Evolutionary conservation across 2,113 vertebrate species (phyloP).

Genomic region (Phalacrocorax brasilianus): DNA sequence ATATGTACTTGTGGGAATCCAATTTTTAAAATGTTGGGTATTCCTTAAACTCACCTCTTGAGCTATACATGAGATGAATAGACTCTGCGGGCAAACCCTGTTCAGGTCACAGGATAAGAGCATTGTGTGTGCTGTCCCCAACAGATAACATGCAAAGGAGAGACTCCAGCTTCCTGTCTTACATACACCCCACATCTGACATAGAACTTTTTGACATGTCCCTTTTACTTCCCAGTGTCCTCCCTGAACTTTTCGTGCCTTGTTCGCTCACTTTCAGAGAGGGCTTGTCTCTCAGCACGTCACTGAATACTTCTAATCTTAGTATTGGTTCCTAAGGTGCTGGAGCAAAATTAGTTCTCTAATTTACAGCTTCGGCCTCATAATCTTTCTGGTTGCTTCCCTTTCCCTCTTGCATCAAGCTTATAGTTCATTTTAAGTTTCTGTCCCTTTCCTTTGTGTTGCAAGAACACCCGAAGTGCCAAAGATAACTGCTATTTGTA

Average conservation of each 20-base stretch:
- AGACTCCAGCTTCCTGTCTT: not conserved
- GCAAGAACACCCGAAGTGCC: not conserved
- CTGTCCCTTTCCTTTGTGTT: not conserved
- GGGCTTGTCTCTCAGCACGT: not conserved
- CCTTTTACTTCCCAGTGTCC: not conserved
- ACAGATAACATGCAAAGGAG: not conserved
- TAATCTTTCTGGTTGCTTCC: not conserved
- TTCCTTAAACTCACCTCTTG: not conserved
- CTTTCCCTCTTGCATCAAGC: not conserved
- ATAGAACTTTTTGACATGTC: not conserved
- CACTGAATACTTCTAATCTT: not conserved
- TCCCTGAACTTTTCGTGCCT: not conserved
- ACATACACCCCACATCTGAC: not conserved
- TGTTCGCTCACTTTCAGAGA: not conserved
- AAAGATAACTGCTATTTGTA: not conserved
- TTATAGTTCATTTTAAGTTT: not conserved
- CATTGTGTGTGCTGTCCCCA: rapidly evolving
- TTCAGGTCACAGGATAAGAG: not conserved
- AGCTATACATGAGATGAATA: not conserved
- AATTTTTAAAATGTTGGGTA: not conserved
- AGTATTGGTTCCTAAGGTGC: not conserved
- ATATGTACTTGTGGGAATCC: not conserved
- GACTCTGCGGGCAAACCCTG: not conserved
- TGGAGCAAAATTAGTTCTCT: not conserved
- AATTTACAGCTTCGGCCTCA: not conserved